Base-by-base conservation (phyloP, 2,888 invertebrate genomes). In the Coelinius sp. region DNA sequence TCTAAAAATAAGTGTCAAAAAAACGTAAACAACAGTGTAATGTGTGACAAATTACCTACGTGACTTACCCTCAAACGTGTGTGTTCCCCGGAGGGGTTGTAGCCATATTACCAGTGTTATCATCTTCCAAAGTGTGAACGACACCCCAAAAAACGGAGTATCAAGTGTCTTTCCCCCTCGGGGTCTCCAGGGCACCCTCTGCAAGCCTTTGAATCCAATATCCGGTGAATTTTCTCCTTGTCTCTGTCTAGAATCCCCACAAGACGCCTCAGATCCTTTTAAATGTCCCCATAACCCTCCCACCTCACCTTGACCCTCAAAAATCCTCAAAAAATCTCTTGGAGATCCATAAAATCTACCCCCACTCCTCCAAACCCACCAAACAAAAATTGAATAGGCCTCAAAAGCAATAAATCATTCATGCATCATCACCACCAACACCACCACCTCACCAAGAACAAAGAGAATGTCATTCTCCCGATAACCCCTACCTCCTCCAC, bases 91-190 rank as follows among this genome's bases (percentile, higher is more conserved):
- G 71, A 63, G 68, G 74, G 73, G 71, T 74, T 78, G 79, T 78
- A 77, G 83, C 84, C 83, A 83, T 84, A 84, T 84, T 84, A 82
- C 80, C 70, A 75, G 77, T 82, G 74, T 82, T 80, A 77, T 80
- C 70, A 27, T 14, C 27, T 27, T 12, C 2, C 14, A 0, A 5
- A 20, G 31, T 6, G 35, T 6, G 17, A 14, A 31, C 20, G 1
- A 10, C 17, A 7, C 31, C 31, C 35, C 12, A 0, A 14, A 20
- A 10, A 20, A 20, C 31, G 0, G 7, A 7, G 17, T 0, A 14
- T 6, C 1, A 17, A 59, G 35, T 59, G 35, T 64, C 27, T 71
- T 62, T 68, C 56, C 22, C 64, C 12, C 41, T 35, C 56, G 66
- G 8, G n/a, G 10, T 17, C 12, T 20, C 14, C 20, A 41, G 12